A percentile compares a stretch with the other conserved stretches of the same genome.
Conservation (phyloP, 2,888 invertebrate species). For the Stenurella melanura region DNA sequence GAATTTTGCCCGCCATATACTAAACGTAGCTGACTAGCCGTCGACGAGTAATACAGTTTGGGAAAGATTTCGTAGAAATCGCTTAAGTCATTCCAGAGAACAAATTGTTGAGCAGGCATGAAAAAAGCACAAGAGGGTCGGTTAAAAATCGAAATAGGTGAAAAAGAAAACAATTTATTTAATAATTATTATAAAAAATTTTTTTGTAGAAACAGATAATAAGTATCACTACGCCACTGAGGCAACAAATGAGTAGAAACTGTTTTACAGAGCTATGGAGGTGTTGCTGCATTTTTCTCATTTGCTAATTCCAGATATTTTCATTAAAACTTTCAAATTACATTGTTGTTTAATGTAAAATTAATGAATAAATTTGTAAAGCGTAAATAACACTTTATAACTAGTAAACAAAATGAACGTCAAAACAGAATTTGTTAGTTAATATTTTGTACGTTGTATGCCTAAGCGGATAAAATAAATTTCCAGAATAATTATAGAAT, state of each 20-base stretch:
- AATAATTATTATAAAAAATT: too few relatives aligned
- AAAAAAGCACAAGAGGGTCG: too few relatives aligned
- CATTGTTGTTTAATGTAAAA: constrained; percentile 30
- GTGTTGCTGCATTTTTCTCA: constrained; percentile 27
- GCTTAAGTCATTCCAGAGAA: too few relatives aligned
- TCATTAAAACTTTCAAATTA: constrained; percentile 42
- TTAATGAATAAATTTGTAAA: constrained; percentile 22
- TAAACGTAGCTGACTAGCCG: too few relatives aligned
- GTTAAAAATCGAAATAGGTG: too few relatives aligned
- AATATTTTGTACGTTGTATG: constrained; percentile 15
- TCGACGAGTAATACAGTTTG: too few relatives aligned
- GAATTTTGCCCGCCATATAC: too few relatives aligned
- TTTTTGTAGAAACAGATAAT: too few relatives aligned
- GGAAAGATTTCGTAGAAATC: too few relatives aligned
- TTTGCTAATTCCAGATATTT: constrained; percentile 17
- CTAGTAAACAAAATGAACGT: constrained; percentile 28
- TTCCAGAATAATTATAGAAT: constrained; percentile 10
- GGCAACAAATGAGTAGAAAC: constrained; percentile 17
- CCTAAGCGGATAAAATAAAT: constrained; percentile 8
- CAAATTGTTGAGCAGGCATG: too few relatives aligned
- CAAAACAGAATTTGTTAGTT: constrained; percentile 24
- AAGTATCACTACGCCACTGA: not conserved
- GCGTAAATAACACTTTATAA: constrained; percentile 24
- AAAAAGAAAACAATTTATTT: too few relatives aligned
- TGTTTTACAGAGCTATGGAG: constrained; percentile 4